A percentile compares a stretch with the other conserved stretches of the same genome.
Evolutionary conservation across 2,797 vertebrate genomes (phyloP).

Genomic region (Muscicapa striata): DNA sequence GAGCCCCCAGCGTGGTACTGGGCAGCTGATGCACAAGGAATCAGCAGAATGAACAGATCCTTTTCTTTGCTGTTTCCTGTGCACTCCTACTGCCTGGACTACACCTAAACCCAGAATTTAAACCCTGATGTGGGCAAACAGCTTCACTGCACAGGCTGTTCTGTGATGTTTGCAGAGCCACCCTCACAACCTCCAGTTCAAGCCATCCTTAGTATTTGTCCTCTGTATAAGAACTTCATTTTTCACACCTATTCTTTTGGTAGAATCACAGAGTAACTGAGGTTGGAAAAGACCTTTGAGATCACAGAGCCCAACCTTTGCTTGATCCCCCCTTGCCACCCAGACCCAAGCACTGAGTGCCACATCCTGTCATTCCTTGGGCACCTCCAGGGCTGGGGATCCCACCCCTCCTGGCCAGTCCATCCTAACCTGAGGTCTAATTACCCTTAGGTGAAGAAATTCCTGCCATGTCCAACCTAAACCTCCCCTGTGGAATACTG

Average conservation of each 20-base stretch:
- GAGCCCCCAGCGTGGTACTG: accelerated
- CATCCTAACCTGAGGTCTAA: neutral
- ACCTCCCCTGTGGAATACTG: neutral
- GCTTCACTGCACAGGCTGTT: neutral
- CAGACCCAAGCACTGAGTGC: neutral
- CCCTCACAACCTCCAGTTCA: neutral
- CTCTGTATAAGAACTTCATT: neutral
- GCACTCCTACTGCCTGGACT: neutral
- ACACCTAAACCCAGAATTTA: neutral
- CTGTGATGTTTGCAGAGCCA: neutral
- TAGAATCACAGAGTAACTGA: neutral
- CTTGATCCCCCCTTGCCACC: accelerated
- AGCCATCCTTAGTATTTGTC: neutral
- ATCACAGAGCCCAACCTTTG: neutral
- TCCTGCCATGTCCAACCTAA: accelerated
- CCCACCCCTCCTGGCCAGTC: neutral
- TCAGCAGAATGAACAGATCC: neutral
- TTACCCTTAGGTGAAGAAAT: neutral
- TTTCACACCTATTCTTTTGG: neutral
- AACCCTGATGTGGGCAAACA: neutral
- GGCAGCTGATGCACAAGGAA: neutral
- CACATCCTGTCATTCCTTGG: neutral
- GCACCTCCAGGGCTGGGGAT: neutral
- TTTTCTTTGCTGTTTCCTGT: neutral
- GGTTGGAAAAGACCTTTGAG: neutral